Conservation (phyloP, 1,140 invertebrate species). For the Laodelphax striatellus region DNA sequence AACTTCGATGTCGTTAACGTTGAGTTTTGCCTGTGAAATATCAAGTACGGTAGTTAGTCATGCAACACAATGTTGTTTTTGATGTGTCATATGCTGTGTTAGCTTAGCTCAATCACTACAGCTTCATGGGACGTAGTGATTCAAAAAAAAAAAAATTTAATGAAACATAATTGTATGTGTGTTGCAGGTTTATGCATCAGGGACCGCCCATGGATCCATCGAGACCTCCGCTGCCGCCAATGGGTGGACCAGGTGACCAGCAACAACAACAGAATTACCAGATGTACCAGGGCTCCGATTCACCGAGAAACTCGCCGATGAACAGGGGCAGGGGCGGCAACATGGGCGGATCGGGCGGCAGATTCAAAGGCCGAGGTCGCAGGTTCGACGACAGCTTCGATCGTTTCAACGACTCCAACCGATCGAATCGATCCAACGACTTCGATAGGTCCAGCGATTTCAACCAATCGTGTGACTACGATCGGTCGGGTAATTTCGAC, state of each 20-base stretch:
- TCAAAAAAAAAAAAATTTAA: too few relatives aligned
- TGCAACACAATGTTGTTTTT: too few relatives aligned
- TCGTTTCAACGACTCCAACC: neutral
- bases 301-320: neutral
- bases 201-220: neutral
- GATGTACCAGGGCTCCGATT: neutral
- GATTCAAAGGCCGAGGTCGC: neutral
- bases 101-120: too few relatives aligned
- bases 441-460: slow-evolving; percentile 1
- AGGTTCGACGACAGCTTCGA: neutral
- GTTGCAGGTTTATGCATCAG: neutral
- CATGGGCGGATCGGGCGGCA: neutral
- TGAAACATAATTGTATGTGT: too few relatives aligned
- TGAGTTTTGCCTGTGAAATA: too few relatives aligned
- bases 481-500: neutral
- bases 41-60: too few relatives aligned
- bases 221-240: too few relatives aligned
- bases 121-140: too few relatives aligned
- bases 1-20: too few relatives aligned
- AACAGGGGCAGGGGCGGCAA: neutral
- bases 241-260: neutral
- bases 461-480: neutral
- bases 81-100: too few relatives aligned
- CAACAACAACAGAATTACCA: too few relatives aligned
- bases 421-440: neutral